phyloP scores from a whole-genome alignment of 1,140 invertebrate genomes.

The Eumeta japonica region DNA sequence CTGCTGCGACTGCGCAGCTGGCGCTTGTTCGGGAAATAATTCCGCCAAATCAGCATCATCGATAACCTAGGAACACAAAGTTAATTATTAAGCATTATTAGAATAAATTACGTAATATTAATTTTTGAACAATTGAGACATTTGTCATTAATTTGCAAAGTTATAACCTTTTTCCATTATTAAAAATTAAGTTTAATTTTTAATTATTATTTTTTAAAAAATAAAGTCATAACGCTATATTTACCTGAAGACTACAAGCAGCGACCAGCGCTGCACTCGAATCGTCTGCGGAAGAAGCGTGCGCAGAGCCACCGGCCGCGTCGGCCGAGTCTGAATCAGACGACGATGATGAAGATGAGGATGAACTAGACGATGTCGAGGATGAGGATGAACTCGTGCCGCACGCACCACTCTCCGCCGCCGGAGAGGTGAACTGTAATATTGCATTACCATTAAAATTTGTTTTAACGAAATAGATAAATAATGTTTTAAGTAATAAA shows the following conservation, averaged over 20 bases:
- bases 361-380: constrained; percentile 28
- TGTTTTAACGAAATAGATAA: no score
- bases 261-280: constrained; percentile 47
- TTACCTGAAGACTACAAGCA: constrained; percentile 47
- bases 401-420: constrained; percentile 32
- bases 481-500: no score
- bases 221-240: constrained; percentile 5
- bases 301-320: constrained; percentile 36
- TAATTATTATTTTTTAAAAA: constrained; percentile 1
- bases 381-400: constrained; percentile 38
- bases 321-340: constrained; percentile 51
- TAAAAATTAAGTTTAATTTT: background rate
- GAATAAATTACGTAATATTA: no score
- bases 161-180: background rate
- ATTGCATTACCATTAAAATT: background rate
- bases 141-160: no score
- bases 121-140: no score
- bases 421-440: constrained; percentile 36
- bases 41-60: constrained; percentile 54
- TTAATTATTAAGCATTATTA: no score
- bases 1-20: constrained; percentile 48
- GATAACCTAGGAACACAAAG: constrained; percentile 44
- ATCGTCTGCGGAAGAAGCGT: constrained; percentile 42
- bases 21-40: constrained; percentile 53
- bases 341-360: constrained; percentile 44